Evolutionary conservation across 2,797 vertebrate genomes (phyloP).

Genomic region (Myotis daubentonii): DNA sequence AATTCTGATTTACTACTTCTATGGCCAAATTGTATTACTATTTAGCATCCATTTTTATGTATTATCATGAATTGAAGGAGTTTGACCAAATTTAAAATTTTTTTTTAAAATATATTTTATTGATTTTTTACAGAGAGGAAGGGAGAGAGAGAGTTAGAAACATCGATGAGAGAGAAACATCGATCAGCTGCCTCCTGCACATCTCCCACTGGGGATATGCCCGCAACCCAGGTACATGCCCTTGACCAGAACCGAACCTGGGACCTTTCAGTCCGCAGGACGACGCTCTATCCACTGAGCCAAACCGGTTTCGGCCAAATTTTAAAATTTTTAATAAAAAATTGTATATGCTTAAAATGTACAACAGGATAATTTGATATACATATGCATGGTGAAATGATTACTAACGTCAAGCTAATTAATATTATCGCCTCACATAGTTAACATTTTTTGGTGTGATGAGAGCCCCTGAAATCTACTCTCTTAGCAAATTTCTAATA

Average conservation of each 20-base stretch:
- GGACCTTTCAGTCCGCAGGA: too few species aligned
- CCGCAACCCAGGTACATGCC: too few species aligned
- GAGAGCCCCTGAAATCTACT: not conserved
- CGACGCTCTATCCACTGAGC: too few species aligned
- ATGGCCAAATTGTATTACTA: not conserved
- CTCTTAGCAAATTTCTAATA: not conserved
- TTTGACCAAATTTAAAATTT: not conserved
- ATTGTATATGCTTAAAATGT: not conserved
- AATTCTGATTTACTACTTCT: not conserved
- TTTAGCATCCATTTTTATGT: not conserved
- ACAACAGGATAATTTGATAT: not conserved
- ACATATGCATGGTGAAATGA: not conserved
- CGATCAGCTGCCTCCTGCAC: too few species aligned
- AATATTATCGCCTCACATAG: not conserved
- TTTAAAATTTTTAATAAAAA: not conserved
- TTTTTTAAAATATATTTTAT: too few species aligned
- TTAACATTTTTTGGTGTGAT: not conserved
- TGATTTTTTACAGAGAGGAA: too few species aligned
- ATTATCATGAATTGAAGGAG: not conserved
- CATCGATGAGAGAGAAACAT: too few species aligned
- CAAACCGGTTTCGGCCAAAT: too few species aligned
- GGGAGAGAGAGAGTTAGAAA: too few species aligned
- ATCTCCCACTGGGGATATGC: too few species aligned
- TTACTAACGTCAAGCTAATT: not conserved
- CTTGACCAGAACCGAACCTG: too few species aligned